Conservation (phyloP, 2,888 invertebrate species). For the Graphium colonna region DNA sequence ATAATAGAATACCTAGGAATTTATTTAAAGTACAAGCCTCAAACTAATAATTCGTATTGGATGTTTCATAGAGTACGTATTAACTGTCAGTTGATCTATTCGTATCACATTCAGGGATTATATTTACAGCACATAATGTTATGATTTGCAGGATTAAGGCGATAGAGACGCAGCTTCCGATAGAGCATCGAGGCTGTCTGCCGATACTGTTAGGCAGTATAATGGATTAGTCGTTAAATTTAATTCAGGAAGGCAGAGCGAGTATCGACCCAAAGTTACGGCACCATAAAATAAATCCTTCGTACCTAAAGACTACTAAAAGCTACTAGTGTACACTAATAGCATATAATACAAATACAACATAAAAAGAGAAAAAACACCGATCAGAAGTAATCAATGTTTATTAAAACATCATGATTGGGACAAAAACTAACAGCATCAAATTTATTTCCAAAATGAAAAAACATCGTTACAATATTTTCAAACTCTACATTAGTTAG, state of each 20-base stretch:
- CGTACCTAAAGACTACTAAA: not conserved
- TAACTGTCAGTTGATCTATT: not conserved
- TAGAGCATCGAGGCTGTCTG: not conserved
- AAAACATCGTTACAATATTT: slow-evolving; percentile 42
- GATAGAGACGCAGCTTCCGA: not conserved
- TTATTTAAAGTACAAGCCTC: not conserved
- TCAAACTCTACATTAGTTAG: slow-evolving; percentile 17
- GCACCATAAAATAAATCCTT: not conserved
- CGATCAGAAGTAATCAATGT: slow-evolving; percentile 60
- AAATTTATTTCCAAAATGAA: slow-evolving; percentile 66
- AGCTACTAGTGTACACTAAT: no score
- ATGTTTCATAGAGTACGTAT: not conserved
- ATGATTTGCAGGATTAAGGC: not conserved
- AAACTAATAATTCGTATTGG: not conserved
- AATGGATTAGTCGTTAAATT: not conserved
- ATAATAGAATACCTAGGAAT: no score
- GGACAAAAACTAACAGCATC: slow-evolving; percentile 70
- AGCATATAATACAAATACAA: not conserved
- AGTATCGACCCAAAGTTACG: not conserved
- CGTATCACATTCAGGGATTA: not conserved
- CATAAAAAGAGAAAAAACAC: slow-evolving; percentile 24
- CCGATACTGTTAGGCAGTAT: not conserved
- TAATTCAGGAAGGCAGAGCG: not conserved
- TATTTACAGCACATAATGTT: not conserved
- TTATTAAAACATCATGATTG: slow-evolving; percentile 77